phyloP scores from a whole-genome alignment of 2,888 invertebrate genomes.

The Alloscopus bannaensis region DNA sequence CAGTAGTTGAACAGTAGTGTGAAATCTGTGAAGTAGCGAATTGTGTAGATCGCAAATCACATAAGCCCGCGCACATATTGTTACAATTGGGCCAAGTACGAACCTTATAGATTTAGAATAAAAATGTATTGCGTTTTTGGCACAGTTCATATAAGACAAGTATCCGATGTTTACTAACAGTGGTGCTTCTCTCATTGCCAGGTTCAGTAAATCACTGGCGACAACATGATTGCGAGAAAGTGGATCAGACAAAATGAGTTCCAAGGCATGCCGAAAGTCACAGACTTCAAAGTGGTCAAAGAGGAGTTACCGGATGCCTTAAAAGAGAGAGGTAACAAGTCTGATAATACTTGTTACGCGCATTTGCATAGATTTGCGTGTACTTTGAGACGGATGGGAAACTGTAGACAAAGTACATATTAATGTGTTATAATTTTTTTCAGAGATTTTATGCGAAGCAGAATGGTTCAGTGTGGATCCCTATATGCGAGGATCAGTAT shows the following conservation, averaged over 20 bases:
- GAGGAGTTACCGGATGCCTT: slow-evolving; percentile 27
- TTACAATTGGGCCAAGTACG: too few relatives aligned
- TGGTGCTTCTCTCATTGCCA: neutral
- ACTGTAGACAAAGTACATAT: neutral
- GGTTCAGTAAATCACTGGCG: neutral
- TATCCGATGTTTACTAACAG: slow-evolving; percentile 42
- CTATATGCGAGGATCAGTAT: slow-evolving; percentile 35
- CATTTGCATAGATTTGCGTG: too few relatives aligned
- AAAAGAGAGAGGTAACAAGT: slow-evolving; percentile 46
- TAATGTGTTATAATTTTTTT: slow-evolving; percentile 13
- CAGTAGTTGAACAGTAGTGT: too few relatives aligned
- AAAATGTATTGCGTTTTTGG: slow-evolving; percentile 15
- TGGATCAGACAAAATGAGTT: slow-evolving; percentile 45
- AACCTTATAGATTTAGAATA: too few relatives aligned
- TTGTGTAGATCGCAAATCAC: too few relatives aligned
- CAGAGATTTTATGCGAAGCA: slow-evolving; percentile 51
- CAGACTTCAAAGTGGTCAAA: slow-evolving; percentile 42
- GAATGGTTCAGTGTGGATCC: slow-evolving; percentile 48
- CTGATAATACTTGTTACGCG: neutral
- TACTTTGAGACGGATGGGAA: too few relatives aligned
- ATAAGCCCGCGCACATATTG: too few relatives aligned
- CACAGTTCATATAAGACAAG: slow-evolving; percentile 30
- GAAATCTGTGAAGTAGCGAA: too few relatives aligned
- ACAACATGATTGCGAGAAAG: slow-evolving; percentile 51
- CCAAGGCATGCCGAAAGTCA: slow-evolving; percentile 36